Base-by-base conservation (phyloP, 2,113 vertebrate species). In the Lathamus discolor region DNA sequence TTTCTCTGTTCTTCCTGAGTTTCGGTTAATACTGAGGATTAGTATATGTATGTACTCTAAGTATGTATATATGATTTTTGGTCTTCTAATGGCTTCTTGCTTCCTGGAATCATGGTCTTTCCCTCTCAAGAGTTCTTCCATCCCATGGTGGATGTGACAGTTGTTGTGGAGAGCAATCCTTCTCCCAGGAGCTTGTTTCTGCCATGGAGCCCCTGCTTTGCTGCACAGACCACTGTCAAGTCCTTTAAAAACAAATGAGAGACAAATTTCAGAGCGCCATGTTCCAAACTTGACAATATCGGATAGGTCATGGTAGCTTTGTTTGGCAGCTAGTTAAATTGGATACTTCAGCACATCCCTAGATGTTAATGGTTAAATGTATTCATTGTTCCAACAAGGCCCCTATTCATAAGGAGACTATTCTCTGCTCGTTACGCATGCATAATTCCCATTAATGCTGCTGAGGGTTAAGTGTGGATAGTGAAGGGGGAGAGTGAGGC, bases 341-440 rank as follows among this genome's bases (percentile, higher is more conserved):
- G 79, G 89, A 68, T 93, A 96, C 92, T 85, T 93, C 28, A 5
- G 91, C 91, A 91, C 94, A 95, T 97, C 96, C 86, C 80, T 97
- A 88, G 93, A 95, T 89, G 80, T 96, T 94, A 91, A 90, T 97
- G 94, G 92, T 91, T 76, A 96, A 83, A 95, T 94, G 93, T 95
- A 83, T 94, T 97, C 96, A 91, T 95, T 96, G 91, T 95, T 80
- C 92, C 94, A 97, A 97, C 97, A 97, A 97, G 94, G 93, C 48
- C 85, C 72, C 92, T 90, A 97, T 97, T 97, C 96, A 97, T 92
- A 13, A 86, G 79, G 51, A 39, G 37, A 77, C 92, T 90, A 31
- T 91, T 93, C 92, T 86, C 63, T 75, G 95, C 94, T 96, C 37
- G 88, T 97, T 97, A 97, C 90, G 96, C 95, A 93, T 95, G 93